These are phyloP conservation scores for Sabatieria punctata DNA, from an alignment of 2,888 invertebrate species.

Conservation along the genomic window DNA sequence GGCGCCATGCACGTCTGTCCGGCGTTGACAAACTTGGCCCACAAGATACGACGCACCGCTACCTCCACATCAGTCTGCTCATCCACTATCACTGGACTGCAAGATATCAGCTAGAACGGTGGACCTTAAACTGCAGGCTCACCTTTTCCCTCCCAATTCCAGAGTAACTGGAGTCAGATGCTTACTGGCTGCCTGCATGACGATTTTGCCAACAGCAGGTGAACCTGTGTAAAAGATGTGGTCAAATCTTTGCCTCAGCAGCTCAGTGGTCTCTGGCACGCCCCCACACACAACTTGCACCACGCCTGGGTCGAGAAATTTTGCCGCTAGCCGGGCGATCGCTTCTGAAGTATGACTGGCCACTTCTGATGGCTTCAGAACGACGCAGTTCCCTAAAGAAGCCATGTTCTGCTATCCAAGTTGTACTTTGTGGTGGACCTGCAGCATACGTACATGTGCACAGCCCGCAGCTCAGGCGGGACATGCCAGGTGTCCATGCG, in stretches of 20 bases:
- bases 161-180: slow-evolving; percentile 77
- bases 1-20: slow-evolving; percentile 86
- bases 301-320: slow-evolving; percentile 57
- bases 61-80: slow-evolving; percentile 51
- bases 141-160: slow-evolving; percentile 58
- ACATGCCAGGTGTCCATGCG: too few relatives aligned
- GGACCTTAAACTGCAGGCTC: too few relatives aligned
- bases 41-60: slow-evolving; percentile 59
- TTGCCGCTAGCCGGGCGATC: slow-evolving; percentile 56
- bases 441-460: too few relatives aligned
- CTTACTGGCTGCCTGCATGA: slow-evolving; percentile 74
- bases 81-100: slow-evolving; percentile 74
- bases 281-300: slow-evolving; percentile 64
- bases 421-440: too few relatives aligned
- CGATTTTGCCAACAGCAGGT: slow-evolving; percentile 62
- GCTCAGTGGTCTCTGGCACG: slow-evolving; percentile 60
- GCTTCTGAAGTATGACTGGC: slow-evolving; percentile 53
- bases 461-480: too few relatives aligned
- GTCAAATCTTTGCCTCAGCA: slow-evolving; percentile 74
- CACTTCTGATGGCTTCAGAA: slow-evolving; percentile 77
- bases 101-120: too few relatives aligned
- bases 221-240: slow-evolving; percentile 82
- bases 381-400: slow-evolving; percentile 58
- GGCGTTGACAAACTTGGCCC: slow-evolving; percentile 55
- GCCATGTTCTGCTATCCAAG: too few relatives aligned